phyloP scores from a whole-genome alignment of 2,888 invertebrate genomes.

The Digitonthophagus gazella region DNA sequence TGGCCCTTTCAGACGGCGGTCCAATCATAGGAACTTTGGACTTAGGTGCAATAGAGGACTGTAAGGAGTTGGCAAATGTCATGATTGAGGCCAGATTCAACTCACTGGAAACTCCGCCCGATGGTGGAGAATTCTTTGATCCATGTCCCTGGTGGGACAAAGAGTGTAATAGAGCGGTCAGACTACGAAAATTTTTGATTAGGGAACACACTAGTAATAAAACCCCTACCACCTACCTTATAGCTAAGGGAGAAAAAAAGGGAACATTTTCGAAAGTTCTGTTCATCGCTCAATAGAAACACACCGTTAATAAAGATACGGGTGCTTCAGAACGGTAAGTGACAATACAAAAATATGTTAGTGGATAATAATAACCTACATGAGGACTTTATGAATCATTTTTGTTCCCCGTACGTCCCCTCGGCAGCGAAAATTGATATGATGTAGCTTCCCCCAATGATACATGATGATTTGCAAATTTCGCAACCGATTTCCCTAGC shows the following conservation, averaged over 20 bases:
- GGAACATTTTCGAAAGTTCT: not conserved
- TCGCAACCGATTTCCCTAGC: too few species aligned
- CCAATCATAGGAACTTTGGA: too few species aligned
- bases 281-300: not conserved
- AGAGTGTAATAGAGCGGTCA: not conserved
- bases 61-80: not conserved
- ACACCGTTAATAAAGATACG: not conserved
- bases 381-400: too few species aligned
- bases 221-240: not conserved
- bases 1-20: too few species aligned
- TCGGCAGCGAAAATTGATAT: too few species aligned
- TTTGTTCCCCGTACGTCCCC: too few species aligned
- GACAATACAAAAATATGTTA: not conserved
- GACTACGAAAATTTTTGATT: not conserved
- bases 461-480: too few species aligned
- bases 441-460: too few species aligned
- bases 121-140: too few species aligned
- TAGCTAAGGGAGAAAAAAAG: not conserved
- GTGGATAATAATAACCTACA: too few species aligned
- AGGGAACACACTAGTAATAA: not conserved
- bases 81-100: not conserved
- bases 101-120: too few species aligned
- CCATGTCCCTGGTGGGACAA: not conserved
- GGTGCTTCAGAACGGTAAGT: not conserved
- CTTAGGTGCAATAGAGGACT: too few species aligned